Base-by-base conservation (phyloP, 2,797 vertebrate species). In the Pantherophis alleghaniensis region DNA sequence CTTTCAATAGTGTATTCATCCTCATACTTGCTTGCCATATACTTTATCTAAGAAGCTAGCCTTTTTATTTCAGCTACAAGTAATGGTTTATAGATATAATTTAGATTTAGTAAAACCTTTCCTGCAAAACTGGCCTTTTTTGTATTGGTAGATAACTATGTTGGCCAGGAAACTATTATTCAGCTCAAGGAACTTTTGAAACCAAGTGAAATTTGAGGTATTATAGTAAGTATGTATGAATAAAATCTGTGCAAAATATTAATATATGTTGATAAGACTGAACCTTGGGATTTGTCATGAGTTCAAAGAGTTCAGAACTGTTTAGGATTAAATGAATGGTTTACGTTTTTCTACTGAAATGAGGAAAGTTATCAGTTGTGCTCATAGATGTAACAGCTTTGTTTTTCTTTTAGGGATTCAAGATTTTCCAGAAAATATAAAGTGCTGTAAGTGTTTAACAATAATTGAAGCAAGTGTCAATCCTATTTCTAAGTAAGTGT, bases 401-500 rank as follows among this genome's bases (percentile, higher is more conserved):
- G 37, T 47, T 0, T 94, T 11, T 83, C 92, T 94, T 95, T 93
- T 88, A 99, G 99, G 99, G 97, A 99, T 99, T 97, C 99, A 99
- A 98, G 99, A 99, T 98, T 99, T 99, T 97, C 99, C 99, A 96
- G 99, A 99, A 96, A 99, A 98, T 96, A 99, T 99, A 94, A 99
- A 99, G 97, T 99, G 99, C 96, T 99, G 99, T 98, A 99, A 99
- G 98, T 99, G 99, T 98, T 98, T 99, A 97, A 99, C 99, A 95
- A 98, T 99, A 97, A 98, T 99, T 97, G 99, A 99, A 97, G 99
- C 99, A 98, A 99, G 99, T 96, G 99, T 99, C 97, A 99, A 99
- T 97, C 99, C 99, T 4, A 99, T 99, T 97, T 99, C 99, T 97
- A 99, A 99, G 99, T 99, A 98, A 99, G 99, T 98, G 97, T 95